Evolutionary conservation across 1,140 invertebrate genomes (phyloP).

Genomic region (Drosophila serrata): DNA sequence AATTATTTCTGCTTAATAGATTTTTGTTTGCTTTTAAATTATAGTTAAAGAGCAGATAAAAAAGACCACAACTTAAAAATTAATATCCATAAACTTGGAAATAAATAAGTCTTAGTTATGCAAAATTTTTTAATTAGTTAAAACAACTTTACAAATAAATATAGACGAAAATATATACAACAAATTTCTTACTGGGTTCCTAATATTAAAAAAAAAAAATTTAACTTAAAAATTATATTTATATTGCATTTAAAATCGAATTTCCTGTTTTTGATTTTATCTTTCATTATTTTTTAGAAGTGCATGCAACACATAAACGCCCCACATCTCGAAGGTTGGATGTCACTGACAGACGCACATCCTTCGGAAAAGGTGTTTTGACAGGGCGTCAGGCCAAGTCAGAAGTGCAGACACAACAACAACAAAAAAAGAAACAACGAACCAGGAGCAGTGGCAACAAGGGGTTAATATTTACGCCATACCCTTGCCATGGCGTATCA

Average conservation of each 20-base stretch:
- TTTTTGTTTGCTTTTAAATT: too few relatives aligned
- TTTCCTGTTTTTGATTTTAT: background rate
- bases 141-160: too few relatives aligned
- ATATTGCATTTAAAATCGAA: background rate
- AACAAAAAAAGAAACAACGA: background rate
- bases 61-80: too few relatives aligned
- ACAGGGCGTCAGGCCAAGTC: conserved; percentile 53
- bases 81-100: too few relatives aligned
- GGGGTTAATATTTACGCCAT: conserved; percentile 57
- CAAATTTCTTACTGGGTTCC: too few relatives aligned
- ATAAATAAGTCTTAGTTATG: too few relatives aligned
- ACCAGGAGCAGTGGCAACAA: conserved; percentile 38
- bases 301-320: conserved; percentile 31
- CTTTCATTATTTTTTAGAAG: conserved; percentile 2
- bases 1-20: too few relatives aligned
- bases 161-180: too few relatives aligned
- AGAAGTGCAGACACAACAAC: conserved; percentile 48
- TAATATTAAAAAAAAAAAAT: too few relatives aligned
- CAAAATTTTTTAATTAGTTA: too few relatives aligned
- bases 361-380: conserved; percentile 71
- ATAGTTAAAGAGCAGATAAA: too few relatives aligned
- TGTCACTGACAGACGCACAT: conserved; percentile 60
- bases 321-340: conserved; percentile 29
- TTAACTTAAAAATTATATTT: background rate
- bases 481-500: conserved; percentile 62